Evolutionary conservation across 2,797 vertebrate genomes (phyloP), one percentile per base, ranked within the genome.

Genomic region (Eupleurogrammus muticus): DNA sequence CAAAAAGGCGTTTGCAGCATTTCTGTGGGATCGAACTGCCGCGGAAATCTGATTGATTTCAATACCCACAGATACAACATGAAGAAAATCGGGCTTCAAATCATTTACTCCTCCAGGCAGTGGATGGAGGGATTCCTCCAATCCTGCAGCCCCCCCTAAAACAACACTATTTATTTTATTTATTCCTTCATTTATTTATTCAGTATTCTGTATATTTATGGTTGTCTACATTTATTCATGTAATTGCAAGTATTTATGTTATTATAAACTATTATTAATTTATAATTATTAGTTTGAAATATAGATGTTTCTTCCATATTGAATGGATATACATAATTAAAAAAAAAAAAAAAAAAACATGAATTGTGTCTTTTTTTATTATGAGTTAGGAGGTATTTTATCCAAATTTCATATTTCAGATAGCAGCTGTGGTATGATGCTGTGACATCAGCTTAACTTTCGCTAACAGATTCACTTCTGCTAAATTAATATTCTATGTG

Each of bases 61-160:
- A 4, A 28, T 28, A 28, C 28, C 6, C 0, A 60, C 0, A 0
- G 0, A 0, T 88, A 20, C 11, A 0, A 0, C 0, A 66, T 9
- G 49, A 90, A 80, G 63, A 0, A 0, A 2, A 5, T 0, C 3
- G 82, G 83, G 34, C 4, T 70, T 13, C 0, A 0, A 16, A 84
- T 91, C 12, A 46, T 92, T 32, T 4, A 44, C 46, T 55, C 23
- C 8, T 5, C 71, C 23, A 38, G 1, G 6, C 8, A 2, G 24
- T 92, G 91, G 90, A 32, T 87, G 11, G 36, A 83, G 47, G 1
- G 1, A 2, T 77, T 77, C 24, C 32, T 6, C 6, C 11, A 34
- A 0, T 1, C 2, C 20, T 70, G 54, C 19, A 5, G 28, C 2
- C 10, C 3, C 2, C 28, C 28, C 28, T 24, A 8, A 53, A 36